A percentile compares a stretch with the other conserved stretches of the same genome.
These are phyloP conservation scores for Odobenus rosmarus DNA, from an alignment of 2,113 vertebrate genomes.

Conservation along the genomic window DNA sequence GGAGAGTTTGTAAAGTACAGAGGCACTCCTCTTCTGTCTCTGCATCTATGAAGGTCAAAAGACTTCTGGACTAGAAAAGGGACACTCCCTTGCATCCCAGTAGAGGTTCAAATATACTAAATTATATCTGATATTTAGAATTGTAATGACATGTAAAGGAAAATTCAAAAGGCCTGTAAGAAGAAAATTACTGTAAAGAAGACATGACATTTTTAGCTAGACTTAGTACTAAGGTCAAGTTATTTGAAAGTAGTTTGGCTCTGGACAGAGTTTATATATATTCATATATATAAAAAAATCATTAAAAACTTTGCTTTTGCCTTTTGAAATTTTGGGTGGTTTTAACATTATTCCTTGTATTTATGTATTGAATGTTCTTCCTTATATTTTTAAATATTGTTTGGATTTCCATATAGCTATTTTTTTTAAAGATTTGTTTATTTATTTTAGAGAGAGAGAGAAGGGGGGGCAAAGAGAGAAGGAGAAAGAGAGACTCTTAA, in stretches of 20 bases:
- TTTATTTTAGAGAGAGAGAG: not conserved
- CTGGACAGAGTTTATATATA: not conserved
- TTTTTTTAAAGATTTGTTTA: not conserved
- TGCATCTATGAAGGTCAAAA: not conserved
- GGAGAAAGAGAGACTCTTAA: not conserved
- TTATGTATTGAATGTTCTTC: not conserved
- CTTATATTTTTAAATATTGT: not conserved
- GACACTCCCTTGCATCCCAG: not conserved
- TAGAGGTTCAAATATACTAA: not conserved
- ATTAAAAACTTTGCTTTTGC: not conserved
- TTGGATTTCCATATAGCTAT: not conserved
- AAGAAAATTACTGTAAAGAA: not conserved
- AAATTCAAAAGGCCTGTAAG: not conserved
- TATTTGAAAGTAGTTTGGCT: not conserved
- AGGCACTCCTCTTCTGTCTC: not conserved
- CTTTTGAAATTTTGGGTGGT: not conserved
- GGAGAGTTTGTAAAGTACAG: rapidly evolving
- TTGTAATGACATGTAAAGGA: not conserved
- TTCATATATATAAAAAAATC: not conserved
- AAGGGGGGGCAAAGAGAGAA: not conserved
- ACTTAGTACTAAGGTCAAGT: not conserved
- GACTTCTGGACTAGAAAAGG: not conserved
- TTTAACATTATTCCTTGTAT: not conserved
- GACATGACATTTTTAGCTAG: not conserved
- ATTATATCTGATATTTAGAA: not conserved